Conservation (phyloP, 2,113 vertebrate genomes). For the Mungos mungo region DNA sequence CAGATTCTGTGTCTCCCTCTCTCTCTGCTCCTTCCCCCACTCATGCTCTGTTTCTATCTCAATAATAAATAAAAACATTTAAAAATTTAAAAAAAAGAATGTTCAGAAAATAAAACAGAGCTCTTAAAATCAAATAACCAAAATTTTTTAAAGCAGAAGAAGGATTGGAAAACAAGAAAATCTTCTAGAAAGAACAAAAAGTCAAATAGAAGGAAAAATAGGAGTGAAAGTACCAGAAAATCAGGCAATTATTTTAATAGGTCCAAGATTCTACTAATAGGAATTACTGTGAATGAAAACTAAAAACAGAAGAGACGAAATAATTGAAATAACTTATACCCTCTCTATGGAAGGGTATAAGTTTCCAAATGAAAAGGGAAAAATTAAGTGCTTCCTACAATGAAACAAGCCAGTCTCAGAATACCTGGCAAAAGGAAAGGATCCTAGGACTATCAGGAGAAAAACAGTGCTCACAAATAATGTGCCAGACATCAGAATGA, state of each 20-base stretch:
- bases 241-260: background rate
- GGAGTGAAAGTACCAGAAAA: background rate
- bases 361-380: background rate
- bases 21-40: too few relatives aligned
- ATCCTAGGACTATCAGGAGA: background rate
- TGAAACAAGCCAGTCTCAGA: background rate
- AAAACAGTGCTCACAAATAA: background rate
- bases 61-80: too few relatives aligned
- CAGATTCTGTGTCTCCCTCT: too few relatives aligned
- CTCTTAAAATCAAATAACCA: background rate
- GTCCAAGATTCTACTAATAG: background rate
- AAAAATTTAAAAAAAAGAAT: background rate
- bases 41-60: too few relatives aligned
- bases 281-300: background rate
- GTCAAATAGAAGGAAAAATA: background rate
- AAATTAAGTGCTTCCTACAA: background rate
- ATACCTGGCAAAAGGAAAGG: background rate
- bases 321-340: background rate
- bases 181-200: background rate
- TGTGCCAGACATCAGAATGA: background rate
- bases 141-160: background rate
- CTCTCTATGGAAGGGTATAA: background rate
- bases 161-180: background rate
- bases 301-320: background rate
- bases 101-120: background rate